Evolutionary conservation across 2,113 vertebrate genomes (phyloP), one percentile per base, ranked within the genome.

Genomic region (Turdus rufiventris): DNA sequence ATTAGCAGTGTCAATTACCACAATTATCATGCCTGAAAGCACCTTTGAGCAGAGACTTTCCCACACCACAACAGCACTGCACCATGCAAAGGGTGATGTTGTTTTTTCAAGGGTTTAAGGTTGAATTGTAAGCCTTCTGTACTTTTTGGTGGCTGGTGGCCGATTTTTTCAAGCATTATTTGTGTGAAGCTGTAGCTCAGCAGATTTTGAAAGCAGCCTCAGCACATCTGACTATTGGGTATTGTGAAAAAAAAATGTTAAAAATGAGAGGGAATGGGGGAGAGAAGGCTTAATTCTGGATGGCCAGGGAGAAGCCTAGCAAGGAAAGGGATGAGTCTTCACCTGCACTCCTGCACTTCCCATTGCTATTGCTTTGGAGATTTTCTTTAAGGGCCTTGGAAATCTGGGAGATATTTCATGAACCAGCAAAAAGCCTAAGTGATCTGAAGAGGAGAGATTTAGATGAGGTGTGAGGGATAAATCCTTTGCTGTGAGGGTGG

Each of bases 401-500:
- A 60, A 61, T 45, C 38, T 77, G 42, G 42, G 47, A 40, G 50
- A 5, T 36, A 10, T 45, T 83, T 65, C 4, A 6, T 20, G 25
- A 80, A 21, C 18, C 33, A 85, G 20, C 14, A 47, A 43, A 84
- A 66, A 61, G 10, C 5, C 28, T 3, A 12, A 0, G 12, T 67
- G 50, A 12, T 18, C 9, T 36, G 60, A 26, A 33, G 47, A 81
- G 38, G 24, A 45, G 28, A 47, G 54, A 31, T 61, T 18, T 26
- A 6, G 34, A 42, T 18, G 7, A 61, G 45, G 18, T 62, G 48
- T 48, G 42, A 61, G 34, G 29, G 62, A 89, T 34, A 61, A 54
- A 31, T 61, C 8, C 14, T 38, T 20, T 3, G 0, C 61, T 54
- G 29, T 9, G 48, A 36, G 48, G 6, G 40, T 3, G 25, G 40